These are phyloP conservation scores for Thomomys bottae DNA, from an alignment of 2,113 vertebrate species.

Conservation along the genomic window DNA sequence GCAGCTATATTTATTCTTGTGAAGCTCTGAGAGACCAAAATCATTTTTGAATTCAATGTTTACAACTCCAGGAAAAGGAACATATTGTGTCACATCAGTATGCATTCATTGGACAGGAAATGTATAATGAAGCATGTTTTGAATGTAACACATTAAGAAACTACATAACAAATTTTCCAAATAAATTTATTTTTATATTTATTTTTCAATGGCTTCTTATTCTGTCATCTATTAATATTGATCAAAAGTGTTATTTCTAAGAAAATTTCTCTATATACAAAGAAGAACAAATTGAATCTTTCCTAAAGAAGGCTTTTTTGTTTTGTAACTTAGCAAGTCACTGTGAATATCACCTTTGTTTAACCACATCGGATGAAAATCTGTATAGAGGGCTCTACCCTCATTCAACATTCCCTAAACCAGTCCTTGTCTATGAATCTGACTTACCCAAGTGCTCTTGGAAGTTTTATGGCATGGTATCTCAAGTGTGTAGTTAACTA, in stretches of 20 bases:
- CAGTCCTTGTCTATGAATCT: not conserved
- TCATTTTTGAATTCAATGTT: conserved; percentile 3
- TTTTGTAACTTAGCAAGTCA: conserved; percentile 16
- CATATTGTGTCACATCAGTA: not conserved
- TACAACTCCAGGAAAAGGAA: conserved; percentile 37
- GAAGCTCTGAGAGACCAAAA: not conserved
- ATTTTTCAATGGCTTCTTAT: conserved; percentile 51
- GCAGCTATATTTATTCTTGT: conserved; percentile 2
- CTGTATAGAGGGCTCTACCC: not conserved
- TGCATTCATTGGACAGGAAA: not conserved
- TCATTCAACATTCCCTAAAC: not conserved
- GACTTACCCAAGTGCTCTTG: not conserved
- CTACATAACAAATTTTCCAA: conserved; percentile 3
- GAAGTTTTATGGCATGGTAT: not conserved
- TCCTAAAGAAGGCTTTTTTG: conserved; percentile 24
- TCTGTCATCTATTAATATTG: conserved; percentile 55
- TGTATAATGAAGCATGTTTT: not conserved
- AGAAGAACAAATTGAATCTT: conserved; percentile 61
- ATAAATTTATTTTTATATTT: conserved; percentile 44
- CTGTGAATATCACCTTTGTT: not conserved
- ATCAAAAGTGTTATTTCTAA: conserved; percentile 61
- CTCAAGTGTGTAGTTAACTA: not conserved
- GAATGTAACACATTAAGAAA: not conserved
- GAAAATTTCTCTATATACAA: conserved; percentile 43
- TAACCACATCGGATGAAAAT: not conserved